Evolutionary conservation across 2,113 vertebrate genomes (phyloP), one percentile per base, ranked within the genome.

Genomic region (Chloropsis cyanopogon): DNA sequence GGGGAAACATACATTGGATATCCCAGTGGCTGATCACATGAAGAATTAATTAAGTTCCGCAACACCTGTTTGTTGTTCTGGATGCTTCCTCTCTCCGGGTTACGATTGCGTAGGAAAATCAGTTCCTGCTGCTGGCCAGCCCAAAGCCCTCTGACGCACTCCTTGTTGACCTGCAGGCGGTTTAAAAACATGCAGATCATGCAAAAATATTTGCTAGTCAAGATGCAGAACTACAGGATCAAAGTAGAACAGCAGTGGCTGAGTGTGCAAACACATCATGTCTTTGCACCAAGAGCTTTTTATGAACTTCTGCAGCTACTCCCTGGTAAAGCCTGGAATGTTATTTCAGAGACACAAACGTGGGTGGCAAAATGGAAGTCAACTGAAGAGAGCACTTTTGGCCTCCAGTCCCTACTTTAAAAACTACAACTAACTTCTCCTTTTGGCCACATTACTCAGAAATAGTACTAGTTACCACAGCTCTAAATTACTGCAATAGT

Each of bases 1-100:
- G 99, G 99, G 14, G 99, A 99, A 89, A 99, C 99, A 1, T 99
- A 99, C 98, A 99, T 99, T 93, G 99, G 99, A 95, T 99, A 99
- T 25, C 99, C 99, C 93, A 99, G 97, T 1, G 99, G 99, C 97
- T 99, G 99, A 97, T 99, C 99, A 14, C 99, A 99, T 10, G 99
- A 99, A 12, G 99, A 99, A 96, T 99, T 99, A 87, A 99, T 99
- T 97, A 99, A 98, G 98, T 99, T 99, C 52, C 99, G 97, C 82
- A 99, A 98, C 26, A 99, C 99, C 89, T 99, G 99, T 96, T 99
- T 99, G 20, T 99, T 99, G 98, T 99, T 99, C 98, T 99, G 99
- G 96, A 99, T 99, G 97, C 99, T 99, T 46, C 99, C 99, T 1
- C 99, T 98, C 90, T 99, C 99, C 0, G 99, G 99, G 96, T 99